Evolutionary conservation across 2,113 vertebrate species (phyloP), one percentile per base, ranked within the genome.

Genomic region (Psephotus haematonotus): DNA sequence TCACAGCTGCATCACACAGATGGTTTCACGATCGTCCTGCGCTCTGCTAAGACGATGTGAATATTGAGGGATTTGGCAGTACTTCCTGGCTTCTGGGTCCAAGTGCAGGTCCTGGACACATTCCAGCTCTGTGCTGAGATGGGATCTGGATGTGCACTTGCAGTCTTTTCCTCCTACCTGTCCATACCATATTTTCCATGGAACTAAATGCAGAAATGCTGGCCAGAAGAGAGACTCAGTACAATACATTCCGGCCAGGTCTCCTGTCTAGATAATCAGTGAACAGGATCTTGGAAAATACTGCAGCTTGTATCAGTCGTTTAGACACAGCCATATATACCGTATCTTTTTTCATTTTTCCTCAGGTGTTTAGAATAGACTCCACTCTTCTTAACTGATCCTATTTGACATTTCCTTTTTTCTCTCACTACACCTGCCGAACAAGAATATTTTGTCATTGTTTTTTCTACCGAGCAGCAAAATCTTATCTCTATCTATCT

Each of bases 151-250:
- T 88, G 82, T 52, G 37, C 37, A 25, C 29, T 92, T 86, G 91
- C 81, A 71, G 52, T 19, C 72, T 86, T 84, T 83, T 78, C 86
- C 91, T 97, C 89, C 95, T 97, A 96, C 94, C 96, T 97, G 91
- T 93, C 91, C 28, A 1, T 96, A 77, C 88, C 55, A 33, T 13
- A 78, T 31, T 95, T 94, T 95, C 92, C 95, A 82, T 50, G 43
- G 64, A 95, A n/a, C 33, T 86, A 60, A 91, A 68, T 11, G 43
- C 69, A 89, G 65, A 39, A 91, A 35, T 17, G 5, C 33, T 68
- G 49, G 64, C 89, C 88, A 93, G 59, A 82, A 78, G 57, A 65
- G 41, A 92, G 79, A 28, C 55, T 86, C 72, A 13, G 23, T 18
- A 10, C 57, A 43, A 24, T 15, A 35, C 55, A 15, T 63, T 44